Percentiles rank a stretch among this genome's conserved stretches.
These are phyloP conservation scores for Bos indicus DNA, from an alignment of 2,113 vertebrate genomes.

Conservation along the genomic window DNA sequence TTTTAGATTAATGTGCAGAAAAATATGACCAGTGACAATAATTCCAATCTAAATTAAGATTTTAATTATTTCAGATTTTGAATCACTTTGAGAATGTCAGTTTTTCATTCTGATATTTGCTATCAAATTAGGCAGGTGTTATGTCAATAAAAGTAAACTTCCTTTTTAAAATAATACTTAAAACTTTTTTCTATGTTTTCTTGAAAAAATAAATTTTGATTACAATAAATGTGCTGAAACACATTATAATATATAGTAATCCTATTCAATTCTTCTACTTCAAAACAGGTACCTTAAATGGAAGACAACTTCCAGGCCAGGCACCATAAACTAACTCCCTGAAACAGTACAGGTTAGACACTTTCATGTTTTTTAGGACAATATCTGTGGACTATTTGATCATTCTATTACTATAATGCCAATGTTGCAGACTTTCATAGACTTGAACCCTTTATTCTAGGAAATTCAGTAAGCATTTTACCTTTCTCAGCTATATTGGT, in stretches of 20 bases:
- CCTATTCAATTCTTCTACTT: not conserved
- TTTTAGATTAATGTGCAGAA: constrained; percentile 59
- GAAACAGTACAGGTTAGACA: not conserved
- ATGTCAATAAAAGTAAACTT: constrained; percentile 48
- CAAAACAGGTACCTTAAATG: not conserved
- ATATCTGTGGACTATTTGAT: not conserved
- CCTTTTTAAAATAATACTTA: constrained; percentile 41
- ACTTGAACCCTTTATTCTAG: not conserved
- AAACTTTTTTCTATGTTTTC: constrained; percentile 18
- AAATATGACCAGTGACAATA: constrained; percentile 66
- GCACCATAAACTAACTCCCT: not conserved
- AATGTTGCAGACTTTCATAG: not conserved
- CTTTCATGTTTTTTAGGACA: not conserved
- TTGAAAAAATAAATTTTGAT: constrained; percentile 38
- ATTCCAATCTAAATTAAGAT: constrained; percentile 67
- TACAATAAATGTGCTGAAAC: not conserved
- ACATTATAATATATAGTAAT: not conserved
- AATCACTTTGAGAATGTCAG: not conserved
- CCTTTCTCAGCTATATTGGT: not conserved
- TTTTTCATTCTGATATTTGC: constrained; percentile 20
- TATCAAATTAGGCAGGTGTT: constrained; percentile 50
- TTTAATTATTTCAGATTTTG: constrained; percentile 64
- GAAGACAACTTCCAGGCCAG: not conserved
- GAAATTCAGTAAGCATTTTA: not conserved
- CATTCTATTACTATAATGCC: not conserved